These are phyloP conservation scores for Tenthredo mesomela DNA, from an alignment of 2,888 invertebrate species.

Conservation along the genomic window DNA sequence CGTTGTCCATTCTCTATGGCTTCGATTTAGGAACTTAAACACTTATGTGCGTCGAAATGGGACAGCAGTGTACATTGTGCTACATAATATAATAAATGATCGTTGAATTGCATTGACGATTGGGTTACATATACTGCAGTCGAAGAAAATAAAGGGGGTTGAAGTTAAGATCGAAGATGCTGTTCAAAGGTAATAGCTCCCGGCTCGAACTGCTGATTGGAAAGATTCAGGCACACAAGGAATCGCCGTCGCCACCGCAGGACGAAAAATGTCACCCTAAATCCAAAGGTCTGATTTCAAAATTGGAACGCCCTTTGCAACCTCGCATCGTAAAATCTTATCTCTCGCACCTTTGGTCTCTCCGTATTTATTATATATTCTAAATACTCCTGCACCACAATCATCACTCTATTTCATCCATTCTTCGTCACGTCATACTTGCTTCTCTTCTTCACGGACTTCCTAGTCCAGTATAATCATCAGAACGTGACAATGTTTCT, in stretches of 20 bases:
- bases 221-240: slow-evolving; percentile 92
- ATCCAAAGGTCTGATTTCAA: slow-evolving; percentile 68
- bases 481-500: neutral
- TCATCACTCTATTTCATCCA: neutral
- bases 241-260: slow-evolving; percentile 78
- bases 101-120: neutral
- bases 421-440: neutral
- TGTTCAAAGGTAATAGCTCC: slow-evolving; percentile 93
- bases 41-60: slow-evolving; percentile 6
- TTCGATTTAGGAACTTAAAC: neutral
- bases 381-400: neutral
- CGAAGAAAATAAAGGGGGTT: too few species aligned
- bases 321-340: neutral
- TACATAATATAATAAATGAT: neutral
- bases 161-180: slow-evolving; percentile 79
- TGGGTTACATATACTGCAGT: neutral
- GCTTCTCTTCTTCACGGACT: neutral
- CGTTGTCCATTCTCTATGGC: neutral
- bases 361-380: neutral
- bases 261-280: slow-evolving; percentile 63
- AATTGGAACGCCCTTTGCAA: slow-evolving; percentile 52
- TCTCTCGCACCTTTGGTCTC: slow-evolving; percentile 7
- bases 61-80: slow-evolving; percentile 37
- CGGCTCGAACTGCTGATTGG: slow-evolving; percentile 91
- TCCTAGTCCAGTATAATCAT: neutral